A percentile compares a stretch with the other conserved stretches of the same genome.
Evolutionary conservation across 92 coral and sea anemone genomes (phyloP).

Genomic region (Scolanthus callimorphus): DNA sequence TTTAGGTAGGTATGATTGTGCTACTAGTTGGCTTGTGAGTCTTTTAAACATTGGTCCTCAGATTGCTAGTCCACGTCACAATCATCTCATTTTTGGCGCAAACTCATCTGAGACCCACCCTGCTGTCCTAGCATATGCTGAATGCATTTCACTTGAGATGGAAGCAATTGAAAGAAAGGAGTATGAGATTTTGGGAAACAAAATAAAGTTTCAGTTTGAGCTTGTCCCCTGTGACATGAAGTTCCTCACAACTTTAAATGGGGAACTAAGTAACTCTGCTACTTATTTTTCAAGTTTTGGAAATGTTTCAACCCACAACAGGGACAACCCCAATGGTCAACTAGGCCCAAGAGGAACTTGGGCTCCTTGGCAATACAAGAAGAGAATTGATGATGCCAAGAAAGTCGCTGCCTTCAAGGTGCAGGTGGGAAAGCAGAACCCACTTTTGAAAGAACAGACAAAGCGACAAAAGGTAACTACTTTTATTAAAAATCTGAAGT

Average conservation of each 20-base stretch:
- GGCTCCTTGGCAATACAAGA: slow-evolving; percentile 26
- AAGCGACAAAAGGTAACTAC: slow-evolving; percentile 7
- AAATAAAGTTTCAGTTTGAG: no score
- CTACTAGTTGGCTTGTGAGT: slow-evolving; percentile 35
- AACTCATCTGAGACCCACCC: no score
- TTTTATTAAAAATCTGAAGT: slow-evolving; percentile 2
- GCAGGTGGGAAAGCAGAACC: neutral
- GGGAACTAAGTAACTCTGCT: no score
- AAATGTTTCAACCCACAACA: slow-evolving; percentile 15
- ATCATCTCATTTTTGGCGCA: slow-evolving; percentile 13
- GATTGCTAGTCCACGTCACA: slow-evolving; percentile 18
- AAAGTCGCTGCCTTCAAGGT: slow-evolving; percentile 16
- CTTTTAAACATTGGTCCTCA: slow-evolving; percentile 37
- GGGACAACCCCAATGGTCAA: neutral
- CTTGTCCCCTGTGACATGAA: no score
- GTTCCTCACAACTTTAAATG: no score
- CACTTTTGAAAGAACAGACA: no score
- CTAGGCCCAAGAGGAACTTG: slow-evolving; percentile 31
- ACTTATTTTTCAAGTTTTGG: slow-evolving; percentile 55
- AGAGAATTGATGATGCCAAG: slow-evolving; percentile 17
- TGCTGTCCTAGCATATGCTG: no score
- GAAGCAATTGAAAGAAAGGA: no score
- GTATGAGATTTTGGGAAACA: no score
- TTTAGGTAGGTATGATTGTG: slow-evolving; percentile 43
- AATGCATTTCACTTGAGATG: no score